Evolutionary conservation across 2,888 invertebrate genomes (phyloP).

Genomic region (Limenitis camilla): DNA sequence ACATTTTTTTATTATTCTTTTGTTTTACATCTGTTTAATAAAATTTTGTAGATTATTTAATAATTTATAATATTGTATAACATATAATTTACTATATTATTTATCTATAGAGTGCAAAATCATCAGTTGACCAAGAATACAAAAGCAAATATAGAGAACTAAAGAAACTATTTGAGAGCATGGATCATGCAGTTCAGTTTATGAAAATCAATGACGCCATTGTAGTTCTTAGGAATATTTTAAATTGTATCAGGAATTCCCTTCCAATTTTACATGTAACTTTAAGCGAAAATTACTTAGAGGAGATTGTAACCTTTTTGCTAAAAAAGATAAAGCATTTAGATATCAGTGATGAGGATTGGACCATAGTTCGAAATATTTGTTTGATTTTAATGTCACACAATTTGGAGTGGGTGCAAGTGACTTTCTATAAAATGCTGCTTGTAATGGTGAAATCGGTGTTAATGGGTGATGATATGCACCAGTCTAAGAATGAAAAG

Average conservation of each 20-base stretch:
- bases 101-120: conserved; percentile 45
- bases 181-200: conserved; percentile 54
- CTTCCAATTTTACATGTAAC: conserved; percentile 76
- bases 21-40: no score
- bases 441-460: conserved; percentile 68
- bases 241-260: conserved; percentile 67
- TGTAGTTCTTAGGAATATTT: conserved; percentile 44
- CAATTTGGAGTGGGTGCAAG: conserved; percentile 66
- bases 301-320: conserved; percentile 54
- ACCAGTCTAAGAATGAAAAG: conserved; percentile 57
- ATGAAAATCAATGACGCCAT: conserved; percentile 46
- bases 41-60: no score
- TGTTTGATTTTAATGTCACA: conserved; percentile 74
- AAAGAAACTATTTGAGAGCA: conserved; percentile 46
- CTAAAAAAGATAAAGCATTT: conserved; percentile 46
- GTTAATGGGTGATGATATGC: conserved; percentile 67
- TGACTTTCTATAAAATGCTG: conserved; percentile 71
- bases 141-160: conserved; percentile 57
- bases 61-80: neutral
- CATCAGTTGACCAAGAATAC: conserved; percentile 52
- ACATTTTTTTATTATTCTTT: no score
- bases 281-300: conserved; percentile 69
- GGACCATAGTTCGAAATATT: conserved; percentile 54
- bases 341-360: conserved; percentile 47
- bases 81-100: neutral